A percentile compares a stretch with the other conserved stretches of the same genome.
Conservation (phyloP, 2,797 vertebrate species). For the Vipera latastei region DNA sequence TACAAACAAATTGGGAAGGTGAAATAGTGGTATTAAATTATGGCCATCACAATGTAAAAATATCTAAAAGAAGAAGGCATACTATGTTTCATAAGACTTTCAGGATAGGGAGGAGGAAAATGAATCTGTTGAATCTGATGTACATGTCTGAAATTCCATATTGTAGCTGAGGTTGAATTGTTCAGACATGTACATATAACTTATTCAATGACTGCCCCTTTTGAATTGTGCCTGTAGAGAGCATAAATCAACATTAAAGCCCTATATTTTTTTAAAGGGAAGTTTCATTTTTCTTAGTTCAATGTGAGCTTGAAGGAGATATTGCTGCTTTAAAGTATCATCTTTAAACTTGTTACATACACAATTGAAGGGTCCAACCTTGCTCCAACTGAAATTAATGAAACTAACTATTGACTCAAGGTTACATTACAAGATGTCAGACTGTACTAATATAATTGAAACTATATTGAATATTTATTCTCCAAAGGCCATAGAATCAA, state of each 20-base stretch:
- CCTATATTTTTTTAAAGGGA: background rate
- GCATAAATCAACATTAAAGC: background rate
- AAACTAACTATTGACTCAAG: background rate
- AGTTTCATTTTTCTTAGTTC: background rate
- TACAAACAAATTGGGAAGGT: background rate
- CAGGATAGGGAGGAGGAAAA: no score
- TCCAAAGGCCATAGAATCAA: background rate
- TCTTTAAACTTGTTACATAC: background rate
- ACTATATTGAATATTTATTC: background rate
- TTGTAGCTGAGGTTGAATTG: background rate
- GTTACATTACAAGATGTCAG: background rate
- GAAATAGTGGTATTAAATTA: background rate
- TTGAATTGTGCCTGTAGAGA: background rate
- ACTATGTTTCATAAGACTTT: background rate
- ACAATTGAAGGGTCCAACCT: background rate
- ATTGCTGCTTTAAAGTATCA: background rate
- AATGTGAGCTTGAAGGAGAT: background rate
- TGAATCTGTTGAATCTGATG: background rate
- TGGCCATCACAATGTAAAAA: background rate
- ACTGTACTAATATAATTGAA: constrained; percentile 1
- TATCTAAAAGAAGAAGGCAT: background rate
- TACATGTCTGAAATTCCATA: background rate
- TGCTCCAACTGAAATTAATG: background rate
- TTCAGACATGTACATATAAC: background rate
- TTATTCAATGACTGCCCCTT: background rate